These are phyloP conservation scores for Syngnathus floridae DNA, from an alignment of 2,113 vertebrate genomes.

Conservation along the genomic window DNA sequence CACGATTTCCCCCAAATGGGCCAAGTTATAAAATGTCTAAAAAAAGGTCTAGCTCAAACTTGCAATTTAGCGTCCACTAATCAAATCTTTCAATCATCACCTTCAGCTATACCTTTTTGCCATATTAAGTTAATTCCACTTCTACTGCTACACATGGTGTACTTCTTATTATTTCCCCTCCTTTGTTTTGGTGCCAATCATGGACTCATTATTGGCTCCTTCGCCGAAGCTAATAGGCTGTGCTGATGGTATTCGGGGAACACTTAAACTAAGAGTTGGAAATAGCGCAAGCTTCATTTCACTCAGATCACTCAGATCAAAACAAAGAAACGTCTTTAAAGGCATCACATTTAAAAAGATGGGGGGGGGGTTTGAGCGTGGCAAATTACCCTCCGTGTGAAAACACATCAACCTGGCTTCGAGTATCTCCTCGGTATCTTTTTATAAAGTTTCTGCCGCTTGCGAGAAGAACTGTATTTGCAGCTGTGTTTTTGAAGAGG, in stretches of 20 bases:
- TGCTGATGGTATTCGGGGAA: constrained; percentile 41
- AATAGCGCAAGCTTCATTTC: constrained; percentile 35
- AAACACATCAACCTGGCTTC: not conserved
- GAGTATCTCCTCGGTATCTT: not conserved
- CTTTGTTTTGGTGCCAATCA: constrained; percentile 25
- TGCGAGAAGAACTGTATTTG: constrained; percentile 25
- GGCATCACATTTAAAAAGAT: constrained; percentile 18
- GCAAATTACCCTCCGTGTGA: not conserved
- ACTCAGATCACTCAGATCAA: constrained; percentile 27
- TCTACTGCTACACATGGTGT: not conserved
- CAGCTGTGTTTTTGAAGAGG: constrained; percentile 62
- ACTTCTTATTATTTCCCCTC: constrained; percentile 24
- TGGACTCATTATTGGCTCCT: constrained; percentile 25
- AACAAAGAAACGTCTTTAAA: constrained; percentile 36
- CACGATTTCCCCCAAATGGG: too few relatives aligned
- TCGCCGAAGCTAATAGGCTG: constrained; percentile 35
- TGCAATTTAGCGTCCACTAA: not conserved
- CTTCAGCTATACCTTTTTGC: not conserved
- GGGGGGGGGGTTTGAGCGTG: constrained; percentile 8
- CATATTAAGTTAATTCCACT: not conserved
- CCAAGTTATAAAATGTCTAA: too few relatives aligned
- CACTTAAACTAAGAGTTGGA: constrained; percentile 26
- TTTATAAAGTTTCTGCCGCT: constrained; percentile 10
- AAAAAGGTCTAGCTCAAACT: too few relatives aligned
- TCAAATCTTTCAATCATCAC: not conserved